These are phyloP conservation scores for Delphinus delphis DNA, from an alignment of 2,113 vertebrate genomes.

Conservation along the genomic window DNA sequence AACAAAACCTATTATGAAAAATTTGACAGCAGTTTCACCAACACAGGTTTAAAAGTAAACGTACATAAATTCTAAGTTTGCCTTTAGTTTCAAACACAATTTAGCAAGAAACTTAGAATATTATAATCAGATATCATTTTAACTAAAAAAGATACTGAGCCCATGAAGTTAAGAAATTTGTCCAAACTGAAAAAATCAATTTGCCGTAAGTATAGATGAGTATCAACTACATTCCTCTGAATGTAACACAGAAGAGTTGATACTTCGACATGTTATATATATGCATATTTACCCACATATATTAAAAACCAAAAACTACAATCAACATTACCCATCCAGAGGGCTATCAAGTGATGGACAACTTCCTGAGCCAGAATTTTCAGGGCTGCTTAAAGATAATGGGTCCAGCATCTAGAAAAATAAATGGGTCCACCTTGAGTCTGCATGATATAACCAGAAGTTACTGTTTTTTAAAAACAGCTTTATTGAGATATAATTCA, in stretches of 20 bases:
- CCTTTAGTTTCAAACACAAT: constrained; percentile 25
- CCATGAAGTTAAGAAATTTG: background rate
- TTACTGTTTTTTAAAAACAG: background rate
- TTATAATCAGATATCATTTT: constrained; percentile 4
- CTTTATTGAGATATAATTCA: constrained; percentile 23
- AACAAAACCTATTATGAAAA: constrained; percentile 51
- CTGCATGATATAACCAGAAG: background rate
- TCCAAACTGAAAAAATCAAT: background rate
- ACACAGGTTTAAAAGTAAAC: constrained; percentile 34
- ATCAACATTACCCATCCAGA: constrained; percentile 92
- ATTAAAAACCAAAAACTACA: constrained; percentile 39
- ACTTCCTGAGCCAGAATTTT: constrained; percentile 99
- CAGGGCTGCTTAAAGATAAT: constrained; percentile 97
- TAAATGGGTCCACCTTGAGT: constrained; percentile 14
- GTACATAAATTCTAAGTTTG: constrained; percentile 30
- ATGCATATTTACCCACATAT: background rate
- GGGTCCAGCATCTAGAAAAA: constrained; percentile 96
- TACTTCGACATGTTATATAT: background rate
- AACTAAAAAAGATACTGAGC: constrained; percentile 1
- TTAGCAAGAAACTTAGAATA: constrained; percentile 35
- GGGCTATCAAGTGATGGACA: constrained; percentile 99
- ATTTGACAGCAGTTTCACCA: constrained; percentile 13
- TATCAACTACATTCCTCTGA: background rate
- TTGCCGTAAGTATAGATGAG: background rate
- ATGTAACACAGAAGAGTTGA: background rate